Base-by-base conservation (phyloP, 2,888 invertebrate genomes). In the Parthenolecanium corni region DNA sequence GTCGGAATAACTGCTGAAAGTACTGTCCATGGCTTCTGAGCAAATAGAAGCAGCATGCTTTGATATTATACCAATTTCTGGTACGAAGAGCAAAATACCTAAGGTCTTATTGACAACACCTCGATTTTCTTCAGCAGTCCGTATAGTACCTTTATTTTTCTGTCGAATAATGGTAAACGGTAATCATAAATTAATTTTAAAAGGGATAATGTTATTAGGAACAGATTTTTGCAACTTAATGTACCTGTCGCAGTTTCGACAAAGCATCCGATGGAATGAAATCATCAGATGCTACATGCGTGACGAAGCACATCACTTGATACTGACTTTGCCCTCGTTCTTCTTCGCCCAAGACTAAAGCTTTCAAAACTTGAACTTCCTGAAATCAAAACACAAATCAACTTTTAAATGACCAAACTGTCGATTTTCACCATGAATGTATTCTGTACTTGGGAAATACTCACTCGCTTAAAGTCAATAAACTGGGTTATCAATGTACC, bases 211-310 rank as follows among this genome's bases (percentile, higher is more conserved):
- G n/a, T n/a, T n/a, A n/a, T n/a, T n/a, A n/a, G n/a, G n/a, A n/a
- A n/a, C n/a, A n/a, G n/a, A n/a, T n/a, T n/a, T 44, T 6, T 2
- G 9, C 9, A 18, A 9, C 9, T 20, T 18, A 49, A 65, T 67
- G 67, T 72, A 84, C 88, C 80, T 95, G 95, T 73, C 94, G 80
- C 56, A 95, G 76, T 74, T 95, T 95, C 38, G 93, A 88, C 91
- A 95, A 94, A 20, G 94, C 94, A 76, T 95, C 95, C 3, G 94
- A 88, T 3, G 94, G 90, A 71, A 95, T 94, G 73, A 94, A 95
- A 71, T 93, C 92, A 68, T 89, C 88, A 76, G 90, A 91, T 62
- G 85, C 84, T 69, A 91, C 89, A 72, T 89, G 88, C 62, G 87
- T 87, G 12, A 93, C 82, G 74, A 94, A 94, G 74, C 95, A 95